Base-by-base conservation (phyloP, 2,113 vertebrate genomes). In the Sinocyclocheilus grahami region DNA sequence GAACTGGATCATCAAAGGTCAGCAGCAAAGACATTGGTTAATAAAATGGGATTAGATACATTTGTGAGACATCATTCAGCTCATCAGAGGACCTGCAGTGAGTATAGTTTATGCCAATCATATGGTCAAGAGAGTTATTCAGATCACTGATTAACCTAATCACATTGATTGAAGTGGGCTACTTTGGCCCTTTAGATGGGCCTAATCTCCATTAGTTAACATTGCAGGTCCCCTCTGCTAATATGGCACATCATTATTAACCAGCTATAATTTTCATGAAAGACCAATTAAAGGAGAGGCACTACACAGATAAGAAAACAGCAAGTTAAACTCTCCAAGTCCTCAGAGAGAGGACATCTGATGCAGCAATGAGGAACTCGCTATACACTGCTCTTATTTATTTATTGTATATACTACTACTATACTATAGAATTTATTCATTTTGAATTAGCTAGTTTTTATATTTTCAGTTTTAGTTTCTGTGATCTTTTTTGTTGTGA, bases 101-200 rank as follows among this genome's bases (percentile, higher is more conserved):
- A 83, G 58, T n/a, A 74, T 48, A 10, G 71, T 63, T 71, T 75
- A 24, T 85, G 22, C 55, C 83, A 85, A 85, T 83, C 65, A 55
- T 83, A 71, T 33, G 65, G 65, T 8, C 42, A 72, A 27, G 20
- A 82, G 48, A 16, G 30, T 55, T 74, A 24, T 74, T 84, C 18
- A 82, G 27, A 82, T 82, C 80, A 69, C 80, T 42, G 82, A 83
- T 83, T 58, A 58, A 72, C 4, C 51, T 58, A 84, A 84, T 84
- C 22, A 42, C 22, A 75, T 42, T 74, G 82, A 74, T 83, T 83
- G 13, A 84, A 84, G 69, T 71, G 65, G 39, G 24, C 24, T 20
- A 4, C 42, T 63, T 27, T 63, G 13, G 46, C 46, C 46, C 46
- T 48, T 48, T 12, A 3, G 46, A 11, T 48, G 46, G 46, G 10